Evolutionary conservation across 2,797 vertebrate genomes (phyloP).

Genomic region (Anniella stebbinsi): DNA sequence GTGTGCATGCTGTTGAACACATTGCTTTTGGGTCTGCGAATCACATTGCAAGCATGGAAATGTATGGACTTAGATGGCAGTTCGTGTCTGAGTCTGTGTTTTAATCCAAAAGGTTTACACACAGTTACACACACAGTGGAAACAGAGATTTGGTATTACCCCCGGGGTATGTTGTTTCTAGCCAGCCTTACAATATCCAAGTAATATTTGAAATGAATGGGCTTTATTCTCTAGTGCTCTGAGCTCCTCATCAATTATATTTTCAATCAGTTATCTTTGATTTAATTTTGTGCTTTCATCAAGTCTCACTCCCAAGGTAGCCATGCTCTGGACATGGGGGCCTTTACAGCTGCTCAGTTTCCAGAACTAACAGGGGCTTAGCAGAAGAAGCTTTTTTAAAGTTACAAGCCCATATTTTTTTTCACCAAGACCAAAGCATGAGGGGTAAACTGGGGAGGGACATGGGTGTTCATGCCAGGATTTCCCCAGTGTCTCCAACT

Average conservation of each 20-base stretch:
- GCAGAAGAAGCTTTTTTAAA: constrained; percentile 9
- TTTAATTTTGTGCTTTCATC: constrained; percentile 40
- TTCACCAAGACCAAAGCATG: background rate
- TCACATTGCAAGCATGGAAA: too few species aligned
- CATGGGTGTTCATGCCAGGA: background rate
- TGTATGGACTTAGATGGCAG: background rate
- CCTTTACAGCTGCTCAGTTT: background rate
- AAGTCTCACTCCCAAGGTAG: background rate
- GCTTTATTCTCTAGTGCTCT: constrained; percentile 23
- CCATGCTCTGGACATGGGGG: background rate
- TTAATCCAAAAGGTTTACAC: background rate
- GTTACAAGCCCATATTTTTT: constrained; percentile 8
- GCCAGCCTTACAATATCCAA: constrained; percentile 28
- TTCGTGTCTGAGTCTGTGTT: background rate
- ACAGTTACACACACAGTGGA: background rate
- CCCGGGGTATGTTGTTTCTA: constrained; percentile 11
- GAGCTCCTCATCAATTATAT: constrained; percentile 29
- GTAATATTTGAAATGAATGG: constrained; percentile 9
- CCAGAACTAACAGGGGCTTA: background rate
- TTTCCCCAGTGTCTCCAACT: background rate
- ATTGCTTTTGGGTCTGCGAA: too few species aligned
- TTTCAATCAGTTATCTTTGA: constrained; percentile 48
- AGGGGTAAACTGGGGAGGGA: background rate
- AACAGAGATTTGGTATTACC: background rate
- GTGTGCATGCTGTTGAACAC: too few species aligned